Evolutionary conservation across 2,888 invertebrate genomes (phyloP).

Genomic region (Eupithecia subumbrata): DNA sequence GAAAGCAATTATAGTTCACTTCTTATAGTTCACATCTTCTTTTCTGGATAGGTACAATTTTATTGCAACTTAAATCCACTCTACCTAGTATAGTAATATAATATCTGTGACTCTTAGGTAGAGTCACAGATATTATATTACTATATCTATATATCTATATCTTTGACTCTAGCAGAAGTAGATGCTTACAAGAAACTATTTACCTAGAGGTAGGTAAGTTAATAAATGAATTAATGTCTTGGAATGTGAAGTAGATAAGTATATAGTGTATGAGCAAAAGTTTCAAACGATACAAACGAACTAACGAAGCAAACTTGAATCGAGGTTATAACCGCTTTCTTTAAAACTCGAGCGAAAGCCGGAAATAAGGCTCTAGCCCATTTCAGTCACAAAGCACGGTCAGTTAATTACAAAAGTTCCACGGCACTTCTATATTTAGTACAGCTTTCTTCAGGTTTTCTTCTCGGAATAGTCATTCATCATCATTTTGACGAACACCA

Average conservation of each 20-base stretch:
- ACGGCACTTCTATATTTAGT: slow-evolving; percentile 11
- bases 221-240: neutral
- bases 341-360: neutral
- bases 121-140: no score
- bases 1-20: neutral
- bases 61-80: neutral
- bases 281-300: neutral
- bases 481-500: slow-evolving; percentile 35
- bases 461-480: slow-evolving; percentile 24
- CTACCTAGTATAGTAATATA: no score
- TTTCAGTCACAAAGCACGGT: slow-evolving; percentile 30
- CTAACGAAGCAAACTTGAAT: slow-evolving; percentile 1
- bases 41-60: neutral
- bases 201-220: neutral
- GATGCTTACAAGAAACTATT: neutral
- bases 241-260: neutral
- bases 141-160: no score
- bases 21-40: neutral
- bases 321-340: neutral
- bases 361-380: slow-evolving; percentile 21
- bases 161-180: neutral
- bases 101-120: no score
- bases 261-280: neutral
- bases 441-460: slow-evolving; percentile 8
- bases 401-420: slow-evolving; percentile 38